These are phyloP conservation scores for Enteromius mattozi DNA, from an alignment of 2,797 vertebrate species.

Conservation along the genomic window DNA sequence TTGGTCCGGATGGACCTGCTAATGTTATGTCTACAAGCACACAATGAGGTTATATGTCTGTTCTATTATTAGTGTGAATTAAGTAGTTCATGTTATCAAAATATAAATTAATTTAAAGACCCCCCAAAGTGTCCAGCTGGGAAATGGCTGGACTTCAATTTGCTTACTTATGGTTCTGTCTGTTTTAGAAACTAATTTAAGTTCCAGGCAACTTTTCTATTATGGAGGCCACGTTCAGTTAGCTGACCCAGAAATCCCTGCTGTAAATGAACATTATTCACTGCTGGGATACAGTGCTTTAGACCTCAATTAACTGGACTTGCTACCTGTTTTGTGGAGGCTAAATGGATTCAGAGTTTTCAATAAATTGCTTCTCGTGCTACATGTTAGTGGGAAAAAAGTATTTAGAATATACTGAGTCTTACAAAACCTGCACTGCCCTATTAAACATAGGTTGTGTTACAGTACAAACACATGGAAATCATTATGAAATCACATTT, in stretches of 20 bases:
- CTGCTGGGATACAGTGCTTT: conserved; percentile 70
- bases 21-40: conserved; percentile 14
- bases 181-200: conserved; percentile 46
- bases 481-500: conserved; percentile 11
- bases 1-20: background rate
- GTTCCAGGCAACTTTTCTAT: conserved; percentile 61
- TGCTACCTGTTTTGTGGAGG: conserved; percentile 70
- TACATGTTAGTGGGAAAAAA: conserved; percentile 55
- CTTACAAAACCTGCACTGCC: background rate
- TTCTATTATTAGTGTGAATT: conserved; percentile 11
- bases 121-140: conserved; percentile 19
- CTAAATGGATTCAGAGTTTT: conserved; percentile 74
- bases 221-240: conserved; percentile 55
- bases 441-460: background rate
- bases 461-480: conserved; percentile 21
- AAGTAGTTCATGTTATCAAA: conserved; percentile 14
- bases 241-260: conserved; percentile 63
- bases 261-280: conserved; percentile 68
- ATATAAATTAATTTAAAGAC: conserved; percentile 31
- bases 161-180: background rate
- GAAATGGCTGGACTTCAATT: background rate
- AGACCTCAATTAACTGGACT: conserved; percentile 75
- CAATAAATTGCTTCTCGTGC: conserved; percentile 71
- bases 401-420: conserved; percentile 51
- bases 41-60: background rate